Evolutionary conservation across 2,113 vertebrate species (phyloP).

Genomic region (Lepus europaeus): DNA sequence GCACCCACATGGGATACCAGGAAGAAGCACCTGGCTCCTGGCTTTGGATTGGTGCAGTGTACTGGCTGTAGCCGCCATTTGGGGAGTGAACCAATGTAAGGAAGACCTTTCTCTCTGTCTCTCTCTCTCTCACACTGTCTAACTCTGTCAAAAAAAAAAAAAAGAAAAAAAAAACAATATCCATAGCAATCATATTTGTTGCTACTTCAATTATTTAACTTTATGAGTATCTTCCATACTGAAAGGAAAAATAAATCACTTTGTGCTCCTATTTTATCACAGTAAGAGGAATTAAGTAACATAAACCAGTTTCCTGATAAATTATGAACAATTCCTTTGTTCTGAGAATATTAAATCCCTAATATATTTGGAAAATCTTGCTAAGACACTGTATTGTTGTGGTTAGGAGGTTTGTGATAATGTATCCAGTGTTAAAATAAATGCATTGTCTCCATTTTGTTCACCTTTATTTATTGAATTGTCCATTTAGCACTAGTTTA

Average conservation of each 20-base stretch:
- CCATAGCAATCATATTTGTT: conserved; percentile 70
- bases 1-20: too few species aligned
- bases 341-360: conserved; percentile 82
- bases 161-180: too few species aligned
- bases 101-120: too few species aligned
- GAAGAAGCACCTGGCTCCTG: too few species aligned
- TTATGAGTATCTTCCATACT: conserved; percentile 56
- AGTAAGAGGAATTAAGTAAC: conserved; percentile 80
- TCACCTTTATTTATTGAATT: conserved; percentile 78
- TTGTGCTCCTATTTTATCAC: conserved; percentile 76
- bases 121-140: too few species aligned
- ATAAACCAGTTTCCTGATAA: conserved; percentile 74
- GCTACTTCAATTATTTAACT: conserved; percentile 76
- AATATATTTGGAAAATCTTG: conserved; percentile 75
- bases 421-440: conserved; percentile 78
- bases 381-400: conserved; percentile 78
- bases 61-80: too few species aligned
- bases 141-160: too few species aligned
- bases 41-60: too few species aligned
- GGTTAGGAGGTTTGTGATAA: conserved; percentile 79
- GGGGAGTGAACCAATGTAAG: too few species aligned
- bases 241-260: conserved; percentile 80
- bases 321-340: conserved; percentile 79
- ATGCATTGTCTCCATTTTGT: conserved; percentile 70
- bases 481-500: conserved; percentile 68